Evolutionary conservation across 2,797 vertebrate species (phyloP).

Genomic region (Karalla daura): DNA sequence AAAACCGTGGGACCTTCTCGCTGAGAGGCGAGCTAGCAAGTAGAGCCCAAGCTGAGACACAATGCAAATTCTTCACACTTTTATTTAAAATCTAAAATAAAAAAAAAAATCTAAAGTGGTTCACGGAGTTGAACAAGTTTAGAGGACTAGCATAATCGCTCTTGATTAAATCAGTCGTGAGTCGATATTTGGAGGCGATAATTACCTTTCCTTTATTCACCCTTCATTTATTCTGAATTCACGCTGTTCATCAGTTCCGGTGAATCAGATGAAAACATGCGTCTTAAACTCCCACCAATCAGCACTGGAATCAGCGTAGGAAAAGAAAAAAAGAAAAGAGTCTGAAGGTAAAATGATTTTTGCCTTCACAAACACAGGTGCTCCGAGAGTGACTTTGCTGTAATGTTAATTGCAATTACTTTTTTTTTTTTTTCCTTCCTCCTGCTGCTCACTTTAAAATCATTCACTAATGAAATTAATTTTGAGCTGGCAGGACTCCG

Average conservation of each 20-base stretch:
- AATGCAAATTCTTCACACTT: too few species aligned
- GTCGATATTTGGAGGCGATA: neutral
- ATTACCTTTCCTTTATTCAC: neutral
- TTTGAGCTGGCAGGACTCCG: constrained; percentile 1
- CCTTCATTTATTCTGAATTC: neutral
- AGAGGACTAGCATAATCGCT: too few species aligned
- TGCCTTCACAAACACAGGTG: neutral
- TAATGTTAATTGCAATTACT: constrained; percentile 40
- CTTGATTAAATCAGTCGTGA: neutral
- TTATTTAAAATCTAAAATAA: neutral
- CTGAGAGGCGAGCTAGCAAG: too few species aligned
- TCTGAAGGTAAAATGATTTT: neutral
- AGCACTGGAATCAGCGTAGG: neutral
- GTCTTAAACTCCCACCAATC: neutral
- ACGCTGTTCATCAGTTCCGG: neutral
- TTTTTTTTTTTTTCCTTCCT: constrained; percentile 2
- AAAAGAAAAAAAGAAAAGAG: neutral
- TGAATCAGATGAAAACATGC: neutral
- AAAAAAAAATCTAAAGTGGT: too few species aligned
- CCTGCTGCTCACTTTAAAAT: constrained; percentile 45
- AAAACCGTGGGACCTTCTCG: too few species aligned
- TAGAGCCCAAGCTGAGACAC: too few species aligned
- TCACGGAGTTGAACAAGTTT: neutral
- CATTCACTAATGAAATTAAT: constrained; percentile 30
- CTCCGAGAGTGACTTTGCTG: constrained; percentile 16